A percentile compares a stretch with the other conserved stretches of the same genome.
Evolutionary conservation across 2,113 vertebrate species (phyloP).

Genomic region (Ahaetulla prasina): DNA sequence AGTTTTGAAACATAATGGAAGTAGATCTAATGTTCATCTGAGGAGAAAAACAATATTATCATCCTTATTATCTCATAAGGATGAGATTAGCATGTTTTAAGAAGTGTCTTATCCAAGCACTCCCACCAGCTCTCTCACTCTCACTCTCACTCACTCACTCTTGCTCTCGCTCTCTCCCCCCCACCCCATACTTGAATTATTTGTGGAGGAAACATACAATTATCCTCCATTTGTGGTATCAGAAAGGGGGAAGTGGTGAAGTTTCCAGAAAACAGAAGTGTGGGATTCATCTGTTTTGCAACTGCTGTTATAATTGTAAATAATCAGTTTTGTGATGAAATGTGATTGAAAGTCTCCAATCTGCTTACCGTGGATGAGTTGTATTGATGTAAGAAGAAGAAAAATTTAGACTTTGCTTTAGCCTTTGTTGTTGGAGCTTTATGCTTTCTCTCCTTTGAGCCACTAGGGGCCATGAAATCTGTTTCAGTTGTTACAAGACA

Average conservation of each 20-base stretch:
- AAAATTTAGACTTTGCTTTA: background rate
- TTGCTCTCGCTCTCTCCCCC: background rate
- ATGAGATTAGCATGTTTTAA: background rate
- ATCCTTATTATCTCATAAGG: background rate
- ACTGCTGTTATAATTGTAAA: background rate
- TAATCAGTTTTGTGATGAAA: background rate
- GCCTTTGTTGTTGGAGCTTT: background rate
- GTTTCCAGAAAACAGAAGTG: background rate
- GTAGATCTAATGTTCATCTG: background rate
- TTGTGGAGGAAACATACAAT: background rate
- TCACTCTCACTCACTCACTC: background rate
- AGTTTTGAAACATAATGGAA: background rate
- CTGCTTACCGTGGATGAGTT: background rate
- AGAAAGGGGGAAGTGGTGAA: background rate
- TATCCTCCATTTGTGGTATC: background rate
- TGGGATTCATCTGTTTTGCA: background rate
- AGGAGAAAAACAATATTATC: background rate
- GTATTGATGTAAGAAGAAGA: background rate
- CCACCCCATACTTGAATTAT: background rate
- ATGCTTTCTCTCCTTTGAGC: background rate
- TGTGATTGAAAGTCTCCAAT: background rate
- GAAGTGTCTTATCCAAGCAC: background rate
- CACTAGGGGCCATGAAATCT: conserved; percentile 1
- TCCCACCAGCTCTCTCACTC: background rate
- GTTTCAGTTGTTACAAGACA: conserved; percentile 21